phyloP scores from a whole-genome alignment of 2,888 invertebrate species.

The Gortyna flavago region DNA sequence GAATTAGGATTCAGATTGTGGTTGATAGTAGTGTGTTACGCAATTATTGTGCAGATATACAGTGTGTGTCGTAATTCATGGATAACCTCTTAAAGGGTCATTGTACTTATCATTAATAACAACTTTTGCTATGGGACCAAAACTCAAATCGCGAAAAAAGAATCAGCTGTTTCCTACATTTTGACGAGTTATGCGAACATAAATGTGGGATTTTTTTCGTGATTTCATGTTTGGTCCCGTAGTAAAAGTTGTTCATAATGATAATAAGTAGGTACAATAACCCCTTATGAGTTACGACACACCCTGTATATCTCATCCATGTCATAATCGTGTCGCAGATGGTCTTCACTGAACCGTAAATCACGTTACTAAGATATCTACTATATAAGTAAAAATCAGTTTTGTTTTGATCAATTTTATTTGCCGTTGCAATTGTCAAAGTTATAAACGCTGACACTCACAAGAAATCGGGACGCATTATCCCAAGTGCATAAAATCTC shows the following conservation, averaged over 20 bases:
- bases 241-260: no score
- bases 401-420: background rate
- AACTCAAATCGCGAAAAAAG: no score
- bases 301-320: background rate
- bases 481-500: background rate
- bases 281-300: no score
- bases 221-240: no score
- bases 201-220: no score
- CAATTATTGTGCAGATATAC: background rate
- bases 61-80: no score
- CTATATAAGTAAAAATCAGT: background rate
- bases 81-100: no score
- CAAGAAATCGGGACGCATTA: background rate
- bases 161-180: no score
- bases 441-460: background rate
- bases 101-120: no score
- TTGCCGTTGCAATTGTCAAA: background rate
- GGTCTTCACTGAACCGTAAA: background rate
- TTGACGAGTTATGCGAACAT: no score
- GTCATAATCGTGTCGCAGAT: background rate
- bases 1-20: background rate
- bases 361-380: background rate
- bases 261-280: no score
- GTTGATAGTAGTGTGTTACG: background rate
- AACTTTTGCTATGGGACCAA: no score